Conservation (phyloP, 1,140 invertebrate species). For the Bombus sylvicola region DNA sequence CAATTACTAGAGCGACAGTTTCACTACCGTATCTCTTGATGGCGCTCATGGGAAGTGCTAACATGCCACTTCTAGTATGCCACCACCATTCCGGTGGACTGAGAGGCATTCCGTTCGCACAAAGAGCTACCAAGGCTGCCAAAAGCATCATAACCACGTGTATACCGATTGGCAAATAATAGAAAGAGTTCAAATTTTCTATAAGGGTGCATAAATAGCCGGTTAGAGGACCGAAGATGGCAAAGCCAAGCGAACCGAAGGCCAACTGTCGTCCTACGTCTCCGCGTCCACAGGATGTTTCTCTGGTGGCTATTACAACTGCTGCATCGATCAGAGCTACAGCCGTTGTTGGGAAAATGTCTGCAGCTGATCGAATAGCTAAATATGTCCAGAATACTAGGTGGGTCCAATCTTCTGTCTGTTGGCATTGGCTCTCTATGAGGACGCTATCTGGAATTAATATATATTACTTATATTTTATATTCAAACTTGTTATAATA, state of each 20-base stretch:
- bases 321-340: constrained; percentile 89
- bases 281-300: constrained; percentile 90
- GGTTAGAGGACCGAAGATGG: constrained; percentile 87
- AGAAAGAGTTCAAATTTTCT: constrained; percentile 71
- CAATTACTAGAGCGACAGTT: constrained; percentile 86
- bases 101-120: constrained; percentile 87
- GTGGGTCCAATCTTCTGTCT: constrained; percentile 69
- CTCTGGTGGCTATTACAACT: constrained; percentile 90
- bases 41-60: constrained; percentile 88
- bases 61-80: constrained; percentile 89
- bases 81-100: constrained; percentile 92
- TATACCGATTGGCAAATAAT: constrained; percentile 84
- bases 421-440: constrained; percentile 86
- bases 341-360: constrained; percentile 89
- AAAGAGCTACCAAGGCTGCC: constrained; percentile 86
- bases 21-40: constrained; percentile 89
- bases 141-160: constrained; percentile 86
- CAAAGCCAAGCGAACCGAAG: constrained; percentile 89
- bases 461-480: no score
- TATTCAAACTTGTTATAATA: no score
- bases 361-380: constrained; percentile 87
- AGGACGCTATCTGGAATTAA: constrained; percentile 83
- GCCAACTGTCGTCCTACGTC: constrained; percentile 92
- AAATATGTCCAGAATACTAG: constrained; percentile 86
- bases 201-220: constrained; percentile 79